Evolutionary conservation across 2,888 invertebrate genomes (phyloP), one percentile per base, ranked within the genome.

Genomic region (Pheosia gnoma): DNA sequence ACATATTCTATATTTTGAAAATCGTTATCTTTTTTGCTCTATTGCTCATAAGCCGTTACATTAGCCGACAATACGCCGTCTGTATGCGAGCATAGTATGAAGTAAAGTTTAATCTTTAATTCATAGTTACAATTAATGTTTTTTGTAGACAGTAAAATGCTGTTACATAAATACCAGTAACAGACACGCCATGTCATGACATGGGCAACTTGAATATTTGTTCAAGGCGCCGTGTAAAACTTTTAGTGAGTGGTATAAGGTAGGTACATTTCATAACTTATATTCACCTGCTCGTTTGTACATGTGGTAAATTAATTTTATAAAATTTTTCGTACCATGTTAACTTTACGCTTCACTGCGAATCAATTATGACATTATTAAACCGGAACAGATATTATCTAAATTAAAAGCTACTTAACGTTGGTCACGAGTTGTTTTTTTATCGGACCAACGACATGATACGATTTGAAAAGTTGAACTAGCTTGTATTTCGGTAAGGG

Each of bases 391-490:
- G 56, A 56, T 56, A 56, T 9, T 41, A 56, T 56, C 56, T 56
- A 41, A 41, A 56, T 41, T 56, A 13, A 41, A 56, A 56, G 25
- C 13, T 25, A 41, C 56, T 39, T 56, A 39, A 10, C 13, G 13
- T 53, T 56, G 56, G 56, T 56, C 56, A 56, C 56, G 56, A 56
- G 53, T 53, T 51, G 13, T 13, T 51, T 25, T 25, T 25, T 25
- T 25, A 25, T 25, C 25, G 25, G 25, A 11, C 51, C 13, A 53
- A 38, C 9, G 5, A 37, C 37, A 53, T 11, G 53, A 53, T 53
- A 53, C 25, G 53, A 38, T 53, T 53, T 37, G 37, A 53, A 10
- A 53, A 37, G 51, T 51, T 37, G 37, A 53, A 53, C 11, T 53
- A 37, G 11, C 36, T 11, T 37, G 53, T 53, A 53, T 51, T 49